Conservation (phyloP, 2,888 invertebrate species). For the Eubasilissa splendida region DNA sequence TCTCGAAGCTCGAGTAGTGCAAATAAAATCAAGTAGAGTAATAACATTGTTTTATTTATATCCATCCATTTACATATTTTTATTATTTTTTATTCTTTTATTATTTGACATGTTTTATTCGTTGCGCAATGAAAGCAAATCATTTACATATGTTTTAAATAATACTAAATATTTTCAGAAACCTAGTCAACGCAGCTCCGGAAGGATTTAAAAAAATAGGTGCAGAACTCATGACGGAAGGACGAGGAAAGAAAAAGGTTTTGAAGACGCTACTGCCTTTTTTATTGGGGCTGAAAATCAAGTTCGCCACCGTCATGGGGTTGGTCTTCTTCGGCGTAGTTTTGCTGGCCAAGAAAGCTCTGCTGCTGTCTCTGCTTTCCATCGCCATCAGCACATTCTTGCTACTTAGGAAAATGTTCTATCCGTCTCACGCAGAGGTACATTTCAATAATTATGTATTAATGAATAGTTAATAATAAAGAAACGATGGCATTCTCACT, state of each 20-base stretch:
- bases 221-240: constrained; percentile 73
- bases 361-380: constrained; percentile 74
- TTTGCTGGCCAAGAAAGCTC: constrained; percentile 77
- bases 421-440: constrained; percentile 59
- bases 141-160: too few relatives aligned
- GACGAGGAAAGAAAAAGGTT: constrained; percentile 73
- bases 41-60: too few relatives aligned
- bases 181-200: constrained; percentile 69
- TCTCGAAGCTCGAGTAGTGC: too few relatives aligned
- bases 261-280: constrained; percentile 74
- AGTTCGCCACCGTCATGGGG: constrained; percentile 72
- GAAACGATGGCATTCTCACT: too few relatives aligned
- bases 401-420: constrained; percentile 63
- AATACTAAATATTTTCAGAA: constrained; percentile 36
- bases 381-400: constrained; percentile 74
- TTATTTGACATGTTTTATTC: too few relatives aligned
- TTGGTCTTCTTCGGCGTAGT: constrained; percentile 74
- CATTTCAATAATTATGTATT: neutral
- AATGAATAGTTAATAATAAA: neutral
- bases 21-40: too few relatives aligned
- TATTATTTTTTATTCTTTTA: too few relatives aligned
- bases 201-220: constrained; percentile 72
- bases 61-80: too few relatives aligned
- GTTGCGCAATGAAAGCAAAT: too few relatives aligned
- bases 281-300: constrained; percentile 74